Evolutionary conservation across 2,888 invertebrate genomes (phyloP).

Genomic region (Lepidocyrtinus sp.): DNA sequence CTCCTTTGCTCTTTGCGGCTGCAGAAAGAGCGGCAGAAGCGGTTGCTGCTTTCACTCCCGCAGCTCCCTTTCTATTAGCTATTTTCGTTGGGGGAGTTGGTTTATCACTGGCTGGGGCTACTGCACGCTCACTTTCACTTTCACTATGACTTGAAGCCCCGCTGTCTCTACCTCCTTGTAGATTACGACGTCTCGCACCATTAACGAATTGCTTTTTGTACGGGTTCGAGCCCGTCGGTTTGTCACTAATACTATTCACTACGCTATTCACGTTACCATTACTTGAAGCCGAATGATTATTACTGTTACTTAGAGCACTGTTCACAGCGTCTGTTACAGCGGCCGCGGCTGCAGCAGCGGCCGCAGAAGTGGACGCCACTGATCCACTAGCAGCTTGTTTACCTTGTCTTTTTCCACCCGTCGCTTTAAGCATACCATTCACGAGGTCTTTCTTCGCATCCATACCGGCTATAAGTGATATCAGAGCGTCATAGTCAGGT

Average conservation of each 20-base stretch:
- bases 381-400: constrained; percentile 16
- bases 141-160: constrained; percentile 67
- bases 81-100: constrained; percentile 4
- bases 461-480: constrained; percentile 62
- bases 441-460: constrained; percentile 62
- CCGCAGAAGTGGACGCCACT: neutral
- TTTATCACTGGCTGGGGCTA: constrained; percentile 1
- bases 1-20: constrained; percentile 31
- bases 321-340: constrained; percentile 23
- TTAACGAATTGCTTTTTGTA: constrained; percentile 85
- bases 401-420: constrained; percentile 15
- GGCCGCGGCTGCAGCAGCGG: constrained; percentile 21
- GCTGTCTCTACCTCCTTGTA: constrained; percentile 57
- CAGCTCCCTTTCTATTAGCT: constrained; percentile 73
- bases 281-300: neutral
- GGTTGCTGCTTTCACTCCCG: constrained; percentile 67
- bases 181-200: constrained; percentile 77
- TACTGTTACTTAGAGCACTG: constrained; percentile 28
- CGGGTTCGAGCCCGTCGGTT: constrained; percentile 75
- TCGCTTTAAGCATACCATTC: constrained; percentile 61
- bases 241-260: constrained; percentile 40
- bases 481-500: constrained; percentile 67
- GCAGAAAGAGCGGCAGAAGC: constrained; percentile 31
- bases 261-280: constrained; percentile 31
- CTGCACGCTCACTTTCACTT: constrained; percentile 61